A percentile compares a stretch with the other conserved stretches of the same genome.
These are phyloP conservation scores for Urocynchramus pylzowi DNA, from an alignment of 2,113 vertebrate genomes.

Conservation along the genomic window DNA sequence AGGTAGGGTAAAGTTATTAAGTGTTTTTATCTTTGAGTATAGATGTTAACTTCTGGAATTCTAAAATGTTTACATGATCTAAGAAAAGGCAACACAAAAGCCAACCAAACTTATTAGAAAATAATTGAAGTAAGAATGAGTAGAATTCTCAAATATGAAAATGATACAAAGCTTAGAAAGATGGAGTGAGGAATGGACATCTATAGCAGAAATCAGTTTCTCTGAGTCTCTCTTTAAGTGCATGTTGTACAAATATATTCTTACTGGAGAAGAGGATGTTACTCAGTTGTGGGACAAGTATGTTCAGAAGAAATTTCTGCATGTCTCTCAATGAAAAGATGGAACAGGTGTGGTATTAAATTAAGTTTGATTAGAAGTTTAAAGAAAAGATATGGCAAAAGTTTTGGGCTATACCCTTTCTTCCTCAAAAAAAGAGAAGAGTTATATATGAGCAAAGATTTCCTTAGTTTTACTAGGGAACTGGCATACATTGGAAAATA, in stretches of 20 bases:
- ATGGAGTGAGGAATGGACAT: not conserved
- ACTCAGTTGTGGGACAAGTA: not conserved
- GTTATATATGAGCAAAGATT: not conserved
- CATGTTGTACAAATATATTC: not conserved
- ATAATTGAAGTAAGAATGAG: not conserved
- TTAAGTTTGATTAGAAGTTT: not conserved
- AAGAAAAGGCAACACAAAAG: not conserved
- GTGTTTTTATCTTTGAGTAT: not conserved
- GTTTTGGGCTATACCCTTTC: not conserved
- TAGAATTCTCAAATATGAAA: not conserved
- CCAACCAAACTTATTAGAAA: not conserved
- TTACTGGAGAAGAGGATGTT: not conserved
- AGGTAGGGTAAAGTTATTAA: not conserved
- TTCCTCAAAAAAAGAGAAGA: not conserved
- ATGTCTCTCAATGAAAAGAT: not conserved
- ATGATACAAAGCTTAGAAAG: not conserved
- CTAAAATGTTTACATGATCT: not conserved
- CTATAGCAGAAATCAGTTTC: not conserved
- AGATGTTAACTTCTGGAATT: not conserved
- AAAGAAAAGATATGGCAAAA: not conserved
- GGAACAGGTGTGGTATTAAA: not conserved
- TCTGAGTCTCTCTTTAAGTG: not conserved
- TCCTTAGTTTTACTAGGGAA: not conserved
- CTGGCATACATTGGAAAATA: not conserved
- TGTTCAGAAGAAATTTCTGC: not conserved